Evolutionary conservation across 64 coral and sea anemone genomes (phyloP).

Genomic region (Pachyseris speciosa): DNA sequence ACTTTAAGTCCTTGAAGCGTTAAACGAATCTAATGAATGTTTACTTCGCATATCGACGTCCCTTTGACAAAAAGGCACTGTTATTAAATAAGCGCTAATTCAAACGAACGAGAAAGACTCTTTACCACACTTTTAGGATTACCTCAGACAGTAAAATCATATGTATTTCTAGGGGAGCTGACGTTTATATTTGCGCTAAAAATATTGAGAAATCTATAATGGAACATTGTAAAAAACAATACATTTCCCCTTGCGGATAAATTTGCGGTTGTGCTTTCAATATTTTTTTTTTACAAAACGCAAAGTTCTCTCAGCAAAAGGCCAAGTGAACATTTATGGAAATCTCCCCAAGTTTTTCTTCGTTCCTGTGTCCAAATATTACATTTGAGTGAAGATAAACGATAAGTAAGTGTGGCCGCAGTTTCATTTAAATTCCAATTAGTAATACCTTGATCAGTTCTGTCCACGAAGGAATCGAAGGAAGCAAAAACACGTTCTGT

Average conservation of each 20-base stretch:
- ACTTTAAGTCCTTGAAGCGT: background rate
- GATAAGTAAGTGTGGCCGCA: too few species aligned
- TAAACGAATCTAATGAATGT: background rate
- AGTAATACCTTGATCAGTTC: too few species aligned
- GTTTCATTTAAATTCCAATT: too few species aligned
- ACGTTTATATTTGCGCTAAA: too few species aligned
- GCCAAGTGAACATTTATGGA: background rate
- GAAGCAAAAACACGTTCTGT: too few species aligned
- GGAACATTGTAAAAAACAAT: background rate
- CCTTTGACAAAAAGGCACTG: background rate
- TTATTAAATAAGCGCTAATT: background rate
- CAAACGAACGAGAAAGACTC: background rate
- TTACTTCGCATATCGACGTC: background rate
- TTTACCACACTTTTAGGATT: background rate
- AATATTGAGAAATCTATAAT: background rate
- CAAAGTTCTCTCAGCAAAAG: background rate
- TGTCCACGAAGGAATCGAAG: too few species aligned
- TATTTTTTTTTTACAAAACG: background rate
- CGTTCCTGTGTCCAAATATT: background rate
- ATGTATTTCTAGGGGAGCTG: too few species aligned
- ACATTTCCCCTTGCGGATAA: too few species aligned
- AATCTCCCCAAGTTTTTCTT: background rate
- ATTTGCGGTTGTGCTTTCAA: too few species aligned
- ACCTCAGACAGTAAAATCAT: background rate
- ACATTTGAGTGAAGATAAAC: too few species aligned